Percentiles rank a stretch among this genome's conserved stretches.
Conservation (phyloP, 2,797 vertebrate species). For the Tarsius wallacei region DNA sequence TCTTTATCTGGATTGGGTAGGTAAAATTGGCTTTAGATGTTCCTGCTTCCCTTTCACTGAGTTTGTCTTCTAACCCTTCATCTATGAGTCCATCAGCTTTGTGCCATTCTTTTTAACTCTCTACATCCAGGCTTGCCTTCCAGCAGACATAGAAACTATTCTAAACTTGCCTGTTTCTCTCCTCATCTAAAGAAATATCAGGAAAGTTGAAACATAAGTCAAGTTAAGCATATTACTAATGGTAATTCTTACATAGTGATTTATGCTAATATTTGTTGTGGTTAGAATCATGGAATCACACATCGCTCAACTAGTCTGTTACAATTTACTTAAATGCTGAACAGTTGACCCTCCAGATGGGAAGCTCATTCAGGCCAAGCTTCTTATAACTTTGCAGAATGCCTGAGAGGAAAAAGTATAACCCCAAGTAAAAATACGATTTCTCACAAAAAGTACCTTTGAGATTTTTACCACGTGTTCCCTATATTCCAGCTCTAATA, state of each 20-base stretch:
- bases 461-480: neutral
- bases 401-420: neutral
- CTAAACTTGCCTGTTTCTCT: neutral
- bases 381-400: neutral
- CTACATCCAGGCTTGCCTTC: neutral
- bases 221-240: neutral
- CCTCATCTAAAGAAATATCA: neutral
- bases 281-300: neutral
- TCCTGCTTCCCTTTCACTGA: neutral
- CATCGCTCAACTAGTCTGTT: neutral
- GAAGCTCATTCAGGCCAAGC: neutral
- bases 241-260: neutral
- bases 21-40: neutral
- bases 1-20: no score
- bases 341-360: no score
- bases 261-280: neutral
- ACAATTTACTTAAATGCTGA: neutral
- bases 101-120: neutral
- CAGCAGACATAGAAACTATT: neutral
- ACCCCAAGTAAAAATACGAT: neutral
- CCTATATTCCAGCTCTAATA: neutral
- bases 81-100: neutral
- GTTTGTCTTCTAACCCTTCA: neutral
- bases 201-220: neutral
- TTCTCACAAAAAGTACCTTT: neutral